Evolutionary conservation across 2,888 invertebrate genomes (phyloP), one percentile per base, ranked within the genome.

Genomic region (Arrhopalites spinosus): DNA sequence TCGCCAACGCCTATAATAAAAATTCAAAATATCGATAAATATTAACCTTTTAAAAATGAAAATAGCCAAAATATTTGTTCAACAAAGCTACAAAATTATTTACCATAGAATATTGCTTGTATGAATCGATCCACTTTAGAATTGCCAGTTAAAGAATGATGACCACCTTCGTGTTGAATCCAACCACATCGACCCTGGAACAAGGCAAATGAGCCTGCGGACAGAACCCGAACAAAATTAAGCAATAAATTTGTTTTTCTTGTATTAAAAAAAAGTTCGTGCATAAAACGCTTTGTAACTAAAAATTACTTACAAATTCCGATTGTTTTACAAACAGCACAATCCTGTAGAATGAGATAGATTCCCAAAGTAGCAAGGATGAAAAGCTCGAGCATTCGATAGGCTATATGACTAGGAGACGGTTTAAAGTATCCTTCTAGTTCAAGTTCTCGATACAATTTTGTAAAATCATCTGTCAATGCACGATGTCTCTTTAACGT

Each of bases 111-210:
- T 25, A 81, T 66, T 0, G 80, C 73, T 75, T 82, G 81, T 20
- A 81, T 63, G 53, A 82, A 78, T 17, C 80, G 73, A 61, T 82
- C 82, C 20, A 78, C 59, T 25, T 81, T 82, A 8, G 81, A 75
- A 36, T 66, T 73, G 17, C 82, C 82, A 1, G 82, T 82, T 7
- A 82, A 71, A 1, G 81, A 81, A 67, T 82, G 78, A 69, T 82
- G 82, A 15, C 82, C 82, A 8, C 80, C 79, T 68, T 82, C 82
- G 66, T 82, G 82, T 78, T 78, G 78, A 0, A 82, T 69, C 81
- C 81, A 82, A 5, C 78, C 77, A 45, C 71, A 74, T 8, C 82
- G 50, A 7, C 82, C 82, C 72, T 80, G 80, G 63, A 80, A 81
- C 74, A 82, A 70, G 8, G 76, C 81, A 47, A 81, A 81, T 47